Evolutionary conservation across 2,888 invertebrate genomes (phyloP).

Genomic region (Mactromeris polynyma): DNA sequence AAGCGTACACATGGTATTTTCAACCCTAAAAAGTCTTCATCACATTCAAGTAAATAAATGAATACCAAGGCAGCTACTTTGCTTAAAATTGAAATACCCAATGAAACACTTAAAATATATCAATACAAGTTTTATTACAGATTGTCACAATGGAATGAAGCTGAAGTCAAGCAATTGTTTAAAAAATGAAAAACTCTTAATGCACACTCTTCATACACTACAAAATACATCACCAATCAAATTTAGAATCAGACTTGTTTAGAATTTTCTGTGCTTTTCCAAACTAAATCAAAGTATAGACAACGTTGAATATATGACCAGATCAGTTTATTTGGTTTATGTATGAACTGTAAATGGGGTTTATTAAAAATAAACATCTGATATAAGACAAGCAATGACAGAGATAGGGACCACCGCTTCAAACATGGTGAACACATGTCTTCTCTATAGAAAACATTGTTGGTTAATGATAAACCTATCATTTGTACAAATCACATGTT

Average conservation of each 20-base stretch:
- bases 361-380: neutral
- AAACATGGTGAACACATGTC: neutral
- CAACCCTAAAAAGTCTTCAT: too few relatives aligned
- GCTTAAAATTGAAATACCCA: too few relatives aligned
- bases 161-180: too few relatives aligned
- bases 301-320: neutral
- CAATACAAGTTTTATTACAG: too few relatives aligned
- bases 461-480: slow-evolving; percentile 14
- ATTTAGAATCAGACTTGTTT: neutral
- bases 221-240: neutral
- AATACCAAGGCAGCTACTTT: too few relatives aligned
- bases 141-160: too few relatives aligned
- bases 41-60: too few relatives aligned
- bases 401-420: neutral
- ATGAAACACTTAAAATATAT: too few relatives aligned
- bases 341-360: neutral
- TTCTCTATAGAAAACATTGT: neutral
- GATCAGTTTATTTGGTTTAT: too few relatives aligned
- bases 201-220: too few relatives aligned
- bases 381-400: neutral
- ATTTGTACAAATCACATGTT: neutral
- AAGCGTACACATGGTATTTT: neutral
- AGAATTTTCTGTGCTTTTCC: neutral
- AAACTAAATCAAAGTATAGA: neutral
- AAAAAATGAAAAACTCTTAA: too few relatives aligned